phyloP scores from a whole-genome alignment of 2,113 vertebrate genomes.

The Camelus bactrianus region DNA sequence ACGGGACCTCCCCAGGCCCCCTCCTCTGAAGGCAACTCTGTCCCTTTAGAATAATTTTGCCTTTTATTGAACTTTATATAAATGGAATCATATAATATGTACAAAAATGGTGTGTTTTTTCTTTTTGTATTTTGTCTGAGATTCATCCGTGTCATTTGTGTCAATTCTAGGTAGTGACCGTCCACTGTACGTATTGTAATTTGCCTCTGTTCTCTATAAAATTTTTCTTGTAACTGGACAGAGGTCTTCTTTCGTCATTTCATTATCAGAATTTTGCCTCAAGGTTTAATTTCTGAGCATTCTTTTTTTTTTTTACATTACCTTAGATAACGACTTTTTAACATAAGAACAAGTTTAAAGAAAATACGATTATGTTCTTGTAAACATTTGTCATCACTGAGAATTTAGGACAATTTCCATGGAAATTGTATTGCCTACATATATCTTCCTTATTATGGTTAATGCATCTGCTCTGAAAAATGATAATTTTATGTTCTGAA shows the following conservation, averaged over 20 bases:
- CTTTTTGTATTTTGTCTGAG: neutral
- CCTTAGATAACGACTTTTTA: neutral
- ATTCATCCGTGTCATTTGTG: neutral
- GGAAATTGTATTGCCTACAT: neutral
- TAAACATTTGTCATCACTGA: neutral
- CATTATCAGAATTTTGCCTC: neutral
- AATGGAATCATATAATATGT: neutral
- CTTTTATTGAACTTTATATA: neutral
- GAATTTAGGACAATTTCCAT: neutral
- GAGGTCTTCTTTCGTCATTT: neutral
- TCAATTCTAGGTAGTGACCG: neutral
- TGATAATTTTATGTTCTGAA: constrained; percentile 17
- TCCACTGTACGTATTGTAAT: neutral
- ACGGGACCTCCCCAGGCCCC: accelerated
- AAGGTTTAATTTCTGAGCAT: neutral
- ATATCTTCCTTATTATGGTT: neutral
- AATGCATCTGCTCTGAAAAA: constrained; percentile 47
- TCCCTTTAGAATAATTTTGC: neutral
- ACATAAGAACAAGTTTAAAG: neutral
- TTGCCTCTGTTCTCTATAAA: neutral
- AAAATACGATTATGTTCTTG: constrained; percentile 1
- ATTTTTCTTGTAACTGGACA: neutral
- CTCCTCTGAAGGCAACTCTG: accelerated
- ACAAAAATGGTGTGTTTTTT: neutral
- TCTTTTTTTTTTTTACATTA: neutral